Evolutionary conservation across 2,797 vertebrate genomes (phyloP).

Genomic region (Malacoctenus gilli): DNA sequence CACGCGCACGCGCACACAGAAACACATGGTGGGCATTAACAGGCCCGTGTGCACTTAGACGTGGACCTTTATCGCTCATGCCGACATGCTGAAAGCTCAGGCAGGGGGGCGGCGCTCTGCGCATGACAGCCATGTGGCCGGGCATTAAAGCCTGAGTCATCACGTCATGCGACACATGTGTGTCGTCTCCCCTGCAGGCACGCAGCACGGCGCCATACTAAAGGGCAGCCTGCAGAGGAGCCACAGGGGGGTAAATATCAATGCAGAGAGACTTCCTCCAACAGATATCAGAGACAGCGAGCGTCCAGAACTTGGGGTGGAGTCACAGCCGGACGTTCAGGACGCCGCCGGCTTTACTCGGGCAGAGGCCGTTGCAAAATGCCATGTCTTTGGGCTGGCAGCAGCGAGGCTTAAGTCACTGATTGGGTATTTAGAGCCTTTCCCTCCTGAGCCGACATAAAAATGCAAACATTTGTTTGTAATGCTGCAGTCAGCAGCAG

Average conservation of each 20-base stretch:
- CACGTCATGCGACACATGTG: slow-evolving; percentile 59
- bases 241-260: slow-evolving; percentile 56
- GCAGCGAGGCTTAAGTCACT: slow-evolving; percentile 37
- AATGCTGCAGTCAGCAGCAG: slow-evolving; percentile 23
- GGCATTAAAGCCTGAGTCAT: slow-evolving; percentile 72
- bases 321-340: slow-evolving; percentile 31
- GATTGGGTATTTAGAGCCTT: slow-evolving; percentile 28
- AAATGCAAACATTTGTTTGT: slow-evolving; percentile 29
- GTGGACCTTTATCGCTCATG: slow-evolving; percentile 34
- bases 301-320: slow-evolving; percentile 21
- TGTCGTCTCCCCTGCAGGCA: slow-evolving; percentile 54
- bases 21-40: slow-evolving; percentile 42
- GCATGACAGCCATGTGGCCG: slow-evolving; percentile 63
- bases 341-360: slow-evolving; percentile 33
- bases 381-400: slow-evolving; percentile 41
- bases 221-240: slow-evolving; percentile 55
- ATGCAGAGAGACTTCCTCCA: slow-evolving; percentile 27
- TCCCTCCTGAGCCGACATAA: slow-evolving; percentile 18
- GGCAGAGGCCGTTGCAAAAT: slow-evolving; percentile 52
- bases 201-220: slow-evolving; percentile 43
- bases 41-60: slow-evolving; percentile 30
- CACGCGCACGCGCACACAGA: slow-evolving; percentile 25
- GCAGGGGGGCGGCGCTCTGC: slow-evolving; percentile 8
- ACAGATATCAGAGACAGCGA: slow-evolving; percentile 20
- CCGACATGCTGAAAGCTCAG: slow-evolving; percentile 27